Evolutionary conservation across 2,797 vertebrate species (phyloP).

Genomic region (Acrossocheilus fasciatus): DNA sequence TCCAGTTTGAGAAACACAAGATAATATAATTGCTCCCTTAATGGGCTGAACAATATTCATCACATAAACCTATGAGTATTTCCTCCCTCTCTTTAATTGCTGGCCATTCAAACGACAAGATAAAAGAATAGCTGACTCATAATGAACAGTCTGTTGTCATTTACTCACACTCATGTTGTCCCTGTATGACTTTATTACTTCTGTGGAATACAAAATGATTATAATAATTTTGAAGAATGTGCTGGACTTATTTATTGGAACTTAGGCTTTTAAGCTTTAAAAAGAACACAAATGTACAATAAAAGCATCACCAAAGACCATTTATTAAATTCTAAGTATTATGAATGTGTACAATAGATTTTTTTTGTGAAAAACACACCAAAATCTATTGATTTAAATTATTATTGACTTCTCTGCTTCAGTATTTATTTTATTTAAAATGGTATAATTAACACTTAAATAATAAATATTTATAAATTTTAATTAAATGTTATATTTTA

Average conservation of each 20-base stretch:
- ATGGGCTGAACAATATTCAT: constrained; percentile 34
- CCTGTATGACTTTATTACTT: not conserved
- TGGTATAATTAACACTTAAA: not conserved
- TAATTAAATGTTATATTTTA: not conserved
- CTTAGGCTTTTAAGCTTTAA: not conserved
- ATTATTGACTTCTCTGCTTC: not conserved
- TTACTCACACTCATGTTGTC: not conserved
- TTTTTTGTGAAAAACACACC: not conserved
- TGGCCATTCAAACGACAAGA: not conserved
- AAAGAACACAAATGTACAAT: constrained; percentile 1
- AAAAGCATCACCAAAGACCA: not conserved
- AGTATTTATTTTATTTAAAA: not conserved
- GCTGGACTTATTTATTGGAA: not conserved
- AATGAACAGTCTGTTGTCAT: constrained; percentile 7
- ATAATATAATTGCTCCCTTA: constrained; percentile 35
- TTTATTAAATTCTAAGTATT: not conserved
- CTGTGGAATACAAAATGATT: not conserved
- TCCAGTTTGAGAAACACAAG: constrained; percentile 53
- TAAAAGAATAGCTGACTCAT: not conserved
- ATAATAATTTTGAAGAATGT: not conserved
- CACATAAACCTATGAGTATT: constrained; percentile 37
- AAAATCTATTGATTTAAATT: not conserved
- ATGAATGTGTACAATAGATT: not conserved
- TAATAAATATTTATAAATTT: not conserved
- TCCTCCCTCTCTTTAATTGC: constrained; percentile 19